A percentile compares a stretch with the other conserved stretches of the same genome.
phyloP scores from a whole-genome alignment of 2,113 vertebrate species.

The Stercorarius parasiticus region DNA sequence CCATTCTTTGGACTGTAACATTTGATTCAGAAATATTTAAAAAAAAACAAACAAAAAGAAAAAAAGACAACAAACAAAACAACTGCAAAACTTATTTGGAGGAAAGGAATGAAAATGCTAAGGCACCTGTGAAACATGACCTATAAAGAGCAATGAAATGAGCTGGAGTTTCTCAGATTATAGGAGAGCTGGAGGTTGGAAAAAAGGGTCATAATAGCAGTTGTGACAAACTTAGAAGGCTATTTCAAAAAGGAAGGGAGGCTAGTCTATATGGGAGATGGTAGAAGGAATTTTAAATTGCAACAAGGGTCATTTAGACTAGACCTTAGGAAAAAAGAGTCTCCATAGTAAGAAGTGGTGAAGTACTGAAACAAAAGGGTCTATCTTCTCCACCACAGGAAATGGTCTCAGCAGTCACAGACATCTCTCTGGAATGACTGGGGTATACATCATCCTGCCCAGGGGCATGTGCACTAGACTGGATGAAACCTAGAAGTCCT shows the following conservation, averaged over 20 bases:
- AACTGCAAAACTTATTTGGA: neutral
- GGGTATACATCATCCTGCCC: neutral
- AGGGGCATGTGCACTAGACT: neutral
- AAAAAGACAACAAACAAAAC: neutral
- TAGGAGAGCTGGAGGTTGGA: neutral
- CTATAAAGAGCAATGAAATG: neutral
- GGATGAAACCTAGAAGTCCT: neutral
- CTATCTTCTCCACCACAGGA: too few relatives aligned
- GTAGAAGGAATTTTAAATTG: neutral
- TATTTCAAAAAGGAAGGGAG: neutral
- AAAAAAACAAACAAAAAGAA: neutral
- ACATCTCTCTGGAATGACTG: neutral
- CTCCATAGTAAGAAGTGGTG: neutral
- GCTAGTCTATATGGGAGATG: neutral
- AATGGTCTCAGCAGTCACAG: neutral
- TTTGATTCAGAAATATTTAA: neutral
- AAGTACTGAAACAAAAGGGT: neutral
- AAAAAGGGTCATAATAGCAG: neutral
- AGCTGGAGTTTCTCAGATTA: neutral
- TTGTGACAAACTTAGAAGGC: neutral
- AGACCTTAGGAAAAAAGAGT: neutral
- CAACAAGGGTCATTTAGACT: neutral
- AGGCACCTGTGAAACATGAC: neutral
- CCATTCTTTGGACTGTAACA: neutral
- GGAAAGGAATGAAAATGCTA: neutral